Percentiles rank a stretch among this genome's conserved stretches.
These are phyloP conservation scores for Taeniopygia guttata DNA, from an alignment of 2,797 vertebrate species.

Conservation along the genomic window DNA sequence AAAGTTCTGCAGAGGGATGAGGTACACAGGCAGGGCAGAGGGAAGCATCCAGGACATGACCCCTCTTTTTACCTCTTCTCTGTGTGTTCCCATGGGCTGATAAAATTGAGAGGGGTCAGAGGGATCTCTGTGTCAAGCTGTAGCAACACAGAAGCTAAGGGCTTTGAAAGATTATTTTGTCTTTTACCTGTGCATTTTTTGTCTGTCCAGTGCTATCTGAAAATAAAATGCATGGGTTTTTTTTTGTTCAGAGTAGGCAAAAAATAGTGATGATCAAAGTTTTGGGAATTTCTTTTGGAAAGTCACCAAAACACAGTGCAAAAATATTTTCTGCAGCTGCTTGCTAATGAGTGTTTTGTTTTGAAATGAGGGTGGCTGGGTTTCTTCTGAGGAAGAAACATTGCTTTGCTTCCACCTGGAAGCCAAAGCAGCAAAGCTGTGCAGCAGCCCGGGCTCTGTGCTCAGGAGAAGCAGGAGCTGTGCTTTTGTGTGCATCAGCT, in stretches of 20 bases:
- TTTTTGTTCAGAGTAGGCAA: not conserved
- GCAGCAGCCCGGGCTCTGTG: not conserved
- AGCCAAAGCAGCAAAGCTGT: conserved; percentile 26
- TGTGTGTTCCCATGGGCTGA: not conserved
- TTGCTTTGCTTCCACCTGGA: not conserved
- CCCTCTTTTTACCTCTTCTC: not conserved
- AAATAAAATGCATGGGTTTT: not conserved
- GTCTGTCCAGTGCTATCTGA: not conserved
- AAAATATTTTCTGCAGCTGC: not conserved
- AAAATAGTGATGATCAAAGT: not conserved
- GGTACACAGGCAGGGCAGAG: not conserved
- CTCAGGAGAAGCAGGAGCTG: conserved; percentile 1
- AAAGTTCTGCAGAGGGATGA: not conserved
- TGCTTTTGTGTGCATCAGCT: not conserved
- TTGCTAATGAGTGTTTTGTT: not conserved
- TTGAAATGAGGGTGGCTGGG: not conserved
- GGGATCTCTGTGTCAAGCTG: not conserved
- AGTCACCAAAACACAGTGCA: not conserved
- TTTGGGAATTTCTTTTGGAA: not conserved
- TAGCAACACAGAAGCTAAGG: not conserved
- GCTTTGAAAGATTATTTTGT: not conserved
- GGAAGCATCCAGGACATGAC: not conserved
- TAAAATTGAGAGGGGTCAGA: not conserved
- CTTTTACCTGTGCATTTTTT: not conserved
- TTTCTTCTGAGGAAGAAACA: conserved; percentile 13